These are phyloP conservation scores for Rhynchophorus ferrugineus DNA, from an alignment of 1,140 invertebrate genomes.

Conservation along the genomic window DNA sequence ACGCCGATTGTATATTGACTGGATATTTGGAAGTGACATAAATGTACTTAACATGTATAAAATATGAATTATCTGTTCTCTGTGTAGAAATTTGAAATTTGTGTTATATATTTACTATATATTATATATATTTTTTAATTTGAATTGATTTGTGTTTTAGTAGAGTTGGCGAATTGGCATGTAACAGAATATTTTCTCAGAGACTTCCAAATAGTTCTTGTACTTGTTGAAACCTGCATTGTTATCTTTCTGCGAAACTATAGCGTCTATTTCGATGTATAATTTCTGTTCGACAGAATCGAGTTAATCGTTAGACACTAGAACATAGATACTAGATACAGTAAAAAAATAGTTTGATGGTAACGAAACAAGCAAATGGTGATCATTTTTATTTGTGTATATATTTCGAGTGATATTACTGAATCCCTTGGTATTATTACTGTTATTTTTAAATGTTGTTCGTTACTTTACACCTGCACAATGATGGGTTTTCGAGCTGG, in stretches of 20 bases:
- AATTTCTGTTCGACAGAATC: conserved; percentile 5
- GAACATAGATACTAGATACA: not conserved
- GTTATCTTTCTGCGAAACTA: conserved; percentile 7
- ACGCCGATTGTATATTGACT: not conserved
- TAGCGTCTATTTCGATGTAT: conserved; percentile 1
- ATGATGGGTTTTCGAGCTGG: not conserved
- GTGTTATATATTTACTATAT: conserved; percentile 19
- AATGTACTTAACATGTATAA: conserved; percentile 3
- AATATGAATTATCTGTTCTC: conserved; percentile 4
- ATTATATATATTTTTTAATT: too few relatives aligned
- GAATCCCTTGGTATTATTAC: not conserved
- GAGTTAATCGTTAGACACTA: conserved; percentile 4
- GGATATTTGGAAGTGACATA: not conserved
- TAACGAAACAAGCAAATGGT: not conserved
- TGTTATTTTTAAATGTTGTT: conserved; percentile 1
- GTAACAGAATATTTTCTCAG: conserved; percentile 17
- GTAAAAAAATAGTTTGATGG: conserved; percentile 3
- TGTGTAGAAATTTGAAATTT: conserved; percentile 28
- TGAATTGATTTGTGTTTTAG: conserved; percentile 28
- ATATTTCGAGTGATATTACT: conserved; percentile 7
- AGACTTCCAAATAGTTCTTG: conserved; percentile 10
- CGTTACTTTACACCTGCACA: not conserved
- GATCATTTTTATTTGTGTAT: not conserved
- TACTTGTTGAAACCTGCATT: conserved; percentile 15
- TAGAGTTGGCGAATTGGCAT: conserved; percentile 34